Base-by-base conservation (phyloP, 2,888 invertebrate species). In the Lycocerus yunnanus region DNA sequence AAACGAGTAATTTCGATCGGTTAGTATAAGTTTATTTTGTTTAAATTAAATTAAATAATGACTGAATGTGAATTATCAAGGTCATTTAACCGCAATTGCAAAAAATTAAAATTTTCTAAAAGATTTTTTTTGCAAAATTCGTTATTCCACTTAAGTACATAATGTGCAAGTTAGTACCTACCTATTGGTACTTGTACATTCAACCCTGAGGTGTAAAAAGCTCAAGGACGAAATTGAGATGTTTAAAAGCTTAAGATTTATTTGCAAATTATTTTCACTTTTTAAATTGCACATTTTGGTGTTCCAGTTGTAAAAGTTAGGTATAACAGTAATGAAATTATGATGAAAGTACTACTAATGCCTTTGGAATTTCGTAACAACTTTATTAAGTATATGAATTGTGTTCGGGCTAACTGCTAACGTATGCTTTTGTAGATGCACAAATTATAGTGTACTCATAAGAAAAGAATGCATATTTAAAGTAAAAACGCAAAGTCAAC, bases 391-490 rank as follows among this genome's bases (percentile, higher is more conserved):
- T 27, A 27, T 43, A 43, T 43, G 43, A n/a, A 43, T 43, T 43
- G 43, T n/a, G 43, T 43, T 43, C 43, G 2, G 2, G n/a, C 43
- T 43, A 43, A n/a, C 43, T 1, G n/a, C 43, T 43, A 43, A n/a
- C 43, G 8, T 43, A n/a, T 43, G n/a, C 27, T 27, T 43, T n/a
- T n/a, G 43, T 43, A n/a, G 43, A 43, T 43, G 43, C 43, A 43
- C 43, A 43, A 43, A 43, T 43, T 43, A 43, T 43, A 43, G 61
- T 63, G 15, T 63, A 76, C 68, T 76, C 76, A 76, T 76, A 58
- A 58, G 68, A 66, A 70, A 68, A 68, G 76, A 76, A 76, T 76
- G 76, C 66, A 61, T 43, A 68, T 73, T 27, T 66, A 74, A 63
- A 69, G 8, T 71, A 74, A 71, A 74, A 74, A 63, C 58, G 58